Evolutionary conservation across 53 echinoderm and acorn worm genomes (phyloP).

Genomic region (Holothuria leucospilota): DNA sequence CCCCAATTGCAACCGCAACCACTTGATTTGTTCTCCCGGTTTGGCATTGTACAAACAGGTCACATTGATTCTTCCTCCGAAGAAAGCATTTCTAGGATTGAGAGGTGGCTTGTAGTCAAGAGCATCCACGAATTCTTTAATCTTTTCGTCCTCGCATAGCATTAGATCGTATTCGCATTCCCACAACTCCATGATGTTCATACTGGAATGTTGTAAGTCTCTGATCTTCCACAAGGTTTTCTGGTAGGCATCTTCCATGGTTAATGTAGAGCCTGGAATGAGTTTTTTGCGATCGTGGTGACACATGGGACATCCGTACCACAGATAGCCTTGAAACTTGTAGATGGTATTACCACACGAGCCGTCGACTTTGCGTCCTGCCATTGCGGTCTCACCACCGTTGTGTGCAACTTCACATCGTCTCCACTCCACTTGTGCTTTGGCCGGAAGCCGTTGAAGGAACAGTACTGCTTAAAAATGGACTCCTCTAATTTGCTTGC

Average conservation of each 20-base stretch:
- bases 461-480: no score
- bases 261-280: background rate
- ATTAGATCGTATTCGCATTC: slow-evolving; percentile 49
- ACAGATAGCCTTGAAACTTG: slow-evolving; percentile 56
- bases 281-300: background rate
- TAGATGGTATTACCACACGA: slow-evolving; percentile 2
- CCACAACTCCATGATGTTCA: slow-evolving; percentile 41
- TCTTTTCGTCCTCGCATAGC: slow-evolving; percentile 7
- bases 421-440: no score
- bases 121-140: no score
- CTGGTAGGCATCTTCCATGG: slow-evolving; percentile 1
- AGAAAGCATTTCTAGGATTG: slow-evolving; percentile 57
- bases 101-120: slow-evolving; percentile 29
- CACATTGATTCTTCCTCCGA: slow-evolving; percentile 56
- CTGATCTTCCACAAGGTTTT: background rate
- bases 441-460: no score
- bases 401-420: no score
- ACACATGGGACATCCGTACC: slow-evolving; percentile 53
- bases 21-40: slow-evolving; percentile 41
- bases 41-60: slow-evolving; percentile 32
- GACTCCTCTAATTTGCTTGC: no score
- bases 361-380: slow-evolving; percentile 24
- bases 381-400: slow-evolving; percentile 41
- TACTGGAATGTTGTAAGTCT: background rate
- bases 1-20: slow-evolving; percentile 13